These are phyloP conservation scores for Bombyx huttoni DNA, from an alignment of 2,888 invertebrate species.

Conservation along the genomic window DNA sequence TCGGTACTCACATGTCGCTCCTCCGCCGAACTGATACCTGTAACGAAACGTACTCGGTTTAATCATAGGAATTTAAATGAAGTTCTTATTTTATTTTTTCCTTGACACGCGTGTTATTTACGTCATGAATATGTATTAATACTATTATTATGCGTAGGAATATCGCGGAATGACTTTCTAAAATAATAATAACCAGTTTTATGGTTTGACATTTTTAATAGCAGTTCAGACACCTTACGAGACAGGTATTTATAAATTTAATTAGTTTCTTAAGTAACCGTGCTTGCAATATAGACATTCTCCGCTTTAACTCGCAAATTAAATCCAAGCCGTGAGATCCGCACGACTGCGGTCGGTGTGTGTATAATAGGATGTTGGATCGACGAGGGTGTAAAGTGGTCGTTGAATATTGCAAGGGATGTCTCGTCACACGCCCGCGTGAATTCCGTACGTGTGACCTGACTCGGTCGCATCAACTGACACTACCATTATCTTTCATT, in stretches of 20 bases:
- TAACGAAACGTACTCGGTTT: constrained; percentile 20
- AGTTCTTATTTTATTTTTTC: constrained; percentile 27
- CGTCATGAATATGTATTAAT: too few species aligned
- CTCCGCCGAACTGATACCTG: constrained; percentile 70
- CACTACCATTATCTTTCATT: constrained; percentile 14
- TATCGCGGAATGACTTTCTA: too few species aligned
- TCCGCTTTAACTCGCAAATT: not conserved
- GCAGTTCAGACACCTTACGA: not conserved
- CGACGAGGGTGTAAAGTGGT: constrained; percentile 42
- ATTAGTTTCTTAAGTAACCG: not conserved
- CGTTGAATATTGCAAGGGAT: constrained; percentile 57
- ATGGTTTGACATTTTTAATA: too few species aligned
- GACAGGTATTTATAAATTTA: not conserved
- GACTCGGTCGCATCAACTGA: constrained; percentile 9
- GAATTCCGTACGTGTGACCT: constrained; percentile 3
- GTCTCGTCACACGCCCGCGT: constrained; percentile 31
- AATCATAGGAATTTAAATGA: constrained; percentile 32
- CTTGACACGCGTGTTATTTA: too few species aligned
- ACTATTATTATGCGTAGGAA: too few species aligned
- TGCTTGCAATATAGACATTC: not conserved
- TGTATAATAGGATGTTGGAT: constrained; percentile 30
- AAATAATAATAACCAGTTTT: too few species aligned
- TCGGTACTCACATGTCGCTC: constrained; percentile 51
- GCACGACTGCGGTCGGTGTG: constrained; percentile 12
- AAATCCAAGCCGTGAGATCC: not conserved